Evolutionary conservation across 2,888 invertebrate species (phyloP).

Genomic region (Poecilobothrus nobilitatus): DNA sequence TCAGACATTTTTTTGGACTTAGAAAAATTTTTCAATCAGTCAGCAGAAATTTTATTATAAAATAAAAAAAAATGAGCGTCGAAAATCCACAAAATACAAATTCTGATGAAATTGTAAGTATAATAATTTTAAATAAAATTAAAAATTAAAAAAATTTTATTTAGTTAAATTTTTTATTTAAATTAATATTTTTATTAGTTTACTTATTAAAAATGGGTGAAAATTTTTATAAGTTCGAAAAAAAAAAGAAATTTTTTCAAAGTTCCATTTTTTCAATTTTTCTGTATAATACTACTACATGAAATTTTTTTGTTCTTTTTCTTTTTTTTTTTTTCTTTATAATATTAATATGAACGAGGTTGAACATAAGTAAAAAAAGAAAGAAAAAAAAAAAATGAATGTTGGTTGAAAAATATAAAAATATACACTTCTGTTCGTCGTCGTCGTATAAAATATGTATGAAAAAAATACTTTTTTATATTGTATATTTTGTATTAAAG

Average conservation of each 20-base stretch:
- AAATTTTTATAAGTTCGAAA: not conserved
- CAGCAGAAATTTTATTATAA: not conserved
- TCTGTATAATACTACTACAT: conserved; percentile 54
- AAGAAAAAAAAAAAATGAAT: too few relatives aligned
- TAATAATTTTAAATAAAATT: conserved; percentile 28
- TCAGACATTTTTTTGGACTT: conserved; percentile 16
- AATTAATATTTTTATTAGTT: conserved; percentile 17
- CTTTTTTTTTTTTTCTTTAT: not conserved
- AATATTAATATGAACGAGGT: not conserved
- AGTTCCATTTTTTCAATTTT: not conserved
- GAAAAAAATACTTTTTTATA: too few relatives aligned
- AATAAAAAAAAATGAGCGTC: conserved; percentile 56
- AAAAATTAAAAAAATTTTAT: not conserved
- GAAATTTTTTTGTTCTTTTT: not conserved
- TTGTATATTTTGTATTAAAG: not conserved
- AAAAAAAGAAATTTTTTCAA: not conserved
- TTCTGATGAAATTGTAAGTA: conserved; percentile 49
- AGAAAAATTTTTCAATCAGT: conserved; percentile 16
- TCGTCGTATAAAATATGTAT: not conserved
- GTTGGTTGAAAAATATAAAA: too few relatives aligned
- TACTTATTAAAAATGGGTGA: conserved; percentile 16
- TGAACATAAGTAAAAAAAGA: too few relatives aligned
- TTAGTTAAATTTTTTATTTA: not conserved
- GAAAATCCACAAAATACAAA: conserved; percentile 54
- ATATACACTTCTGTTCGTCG: too few relatives aligned